A percentile compares a stretch with the other conserved stretches of the same genome.
Evolutionary conservation across 2,113 vertebrate species (phyloP).

Genomic region (Lamprologus speciosus): DNA sequence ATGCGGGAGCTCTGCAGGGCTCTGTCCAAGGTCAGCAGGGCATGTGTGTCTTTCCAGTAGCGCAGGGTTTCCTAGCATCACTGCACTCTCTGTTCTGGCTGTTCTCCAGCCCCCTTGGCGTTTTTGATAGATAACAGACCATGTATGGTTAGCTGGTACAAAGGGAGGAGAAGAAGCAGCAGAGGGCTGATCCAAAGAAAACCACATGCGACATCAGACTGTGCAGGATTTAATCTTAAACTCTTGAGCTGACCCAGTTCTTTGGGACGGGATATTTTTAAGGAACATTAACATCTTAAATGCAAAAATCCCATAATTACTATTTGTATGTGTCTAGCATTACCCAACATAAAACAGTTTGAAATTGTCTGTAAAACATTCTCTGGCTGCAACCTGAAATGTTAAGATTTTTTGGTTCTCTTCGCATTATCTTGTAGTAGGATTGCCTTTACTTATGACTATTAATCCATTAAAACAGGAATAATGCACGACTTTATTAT

Average conservation of each 20-base stretch:
- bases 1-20: neutral
- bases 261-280: neutral
- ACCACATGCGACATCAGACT: neutral
- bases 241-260: neutral
- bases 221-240: neutral
- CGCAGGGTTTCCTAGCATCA: neutral
- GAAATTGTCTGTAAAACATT: neutral
- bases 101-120: neutral
- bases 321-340: neutral
- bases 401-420: neutral
- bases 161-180: neutral
- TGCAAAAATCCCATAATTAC: neutral
- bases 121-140: constrained; percentile 29
- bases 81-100: neutral
- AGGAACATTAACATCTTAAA: neutral
- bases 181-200: neutral
- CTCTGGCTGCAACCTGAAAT: neutral
- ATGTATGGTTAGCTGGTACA: constrained; percentile 42
- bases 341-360: neutral
- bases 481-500: neutral
- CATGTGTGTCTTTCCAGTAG: neutral
- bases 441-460: neutral
- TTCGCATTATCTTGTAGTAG: accelerated
- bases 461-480: neutral
- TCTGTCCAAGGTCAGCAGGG: constrained; percentile 21